Base-by-base conservation (phyloP, 2,113 vertebrate genomes). In the Callospermophilus lateralis region DNA sequence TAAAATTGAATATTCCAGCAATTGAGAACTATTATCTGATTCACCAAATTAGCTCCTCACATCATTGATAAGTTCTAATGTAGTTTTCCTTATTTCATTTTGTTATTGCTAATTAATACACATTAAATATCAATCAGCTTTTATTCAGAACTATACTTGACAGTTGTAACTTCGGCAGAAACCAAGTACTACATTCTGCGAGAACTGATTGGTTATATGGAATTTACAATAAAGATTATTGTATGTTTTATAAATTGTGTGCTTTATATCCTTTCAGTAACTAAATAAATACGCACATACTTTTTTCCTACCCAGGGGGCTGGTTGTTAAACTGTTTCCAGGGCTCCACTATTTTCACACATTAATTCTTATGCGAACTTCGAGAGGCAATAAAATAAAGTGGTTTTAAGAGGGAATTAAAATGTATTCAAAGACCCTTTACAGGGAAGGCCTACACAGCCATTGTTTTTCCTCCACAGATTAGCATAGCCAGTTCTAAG, bases 81-180 rank as follows among this genome's bases (percentile, higher is more conserved):
- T 70, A 1, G 13, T 61, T 89, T 85, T 85, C 45, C 34, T 84
- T 74, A 30, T 67, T 90, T 72, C 28, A 45, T 68, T 87, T 78
- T 90, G 68, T 24, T 61, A 42, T 76, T 63, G 39, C 15, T 77
- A 28, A 70, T 65, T 83, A 68, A 28, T 55, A n/a, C 37, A 63
- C 84, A 32, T 95, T 89, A 74, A 68, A 37, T 79, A 67, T 48
- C 55, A 45, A 0, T 77, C 28, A 61, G 22, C n/a, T 73, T 26
- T 81, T 15, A 55, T 30, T 78, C 45, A 73, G 68, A 87, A 94
- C 28, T 73, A 0, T n/a, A 34, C 48, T 70, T 77, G 70, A 84
- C 58, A 91, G 15, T 76, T 74, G 39, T 72, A 91, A 30, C 78
- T 90, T 89, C 13, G 58, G 55, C 77, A 94, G 79, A 94, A 91